These are phyloP conservation scores for Thrips palmi DNA, from an alignment of 1,140 invertebrate genomes.

Conservation along the genomic window DNA sequence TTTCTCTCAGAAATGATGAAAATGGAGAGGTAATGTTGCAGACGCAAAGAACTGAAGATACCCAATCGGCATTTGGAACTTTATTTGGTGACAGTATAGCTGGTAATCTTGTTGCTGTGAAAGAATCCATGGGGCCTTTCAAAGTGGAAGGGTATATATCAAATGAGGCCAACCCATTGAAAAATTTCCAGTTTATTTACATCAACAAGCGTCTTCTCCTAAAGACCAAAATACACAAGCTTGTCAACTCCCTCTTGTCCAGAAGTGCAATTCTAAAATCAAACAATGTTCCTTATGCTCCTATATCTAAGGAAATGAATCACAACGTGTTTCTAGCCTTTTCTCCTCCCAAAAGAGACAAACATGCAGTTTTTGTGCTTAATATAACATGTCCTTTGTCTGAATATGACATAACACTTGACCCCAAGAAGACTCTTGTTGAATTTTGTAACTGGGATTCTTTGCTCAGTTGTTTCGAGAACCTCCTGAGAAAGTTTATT, in stretches of 20 bases:
- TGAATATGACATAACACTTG: slow-evolving; percentile 34
- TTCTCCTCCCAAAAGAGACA: slow-evolving; percentile 20
- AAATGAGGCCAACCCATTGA: slow-evolving; percentile 24
- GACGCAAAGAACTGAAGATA: slow-evolving; percentile 29
- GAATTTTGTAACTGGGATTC: slow-evolving; percentile 39
- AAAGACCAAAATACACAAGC: slow-evolving; percentile 30
- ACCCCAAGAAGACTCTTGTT: slow-evolving; percentile 29
- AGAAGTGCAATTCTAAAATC: slow-evolving; percentile 16
- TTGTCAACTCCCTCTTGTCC: slow-evolving; percentile 26
- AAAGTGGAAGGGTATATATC: slow-evolving; percentile 32
- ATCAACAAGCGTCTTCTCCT: slow-evolving; percentile 37
- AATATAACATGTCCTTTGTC: slow-evolving; percentile 35
- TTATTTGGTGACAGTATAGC: slow-evolving; percentile 28
- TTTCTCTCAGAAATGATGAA: slow-evolving; percentile 39
- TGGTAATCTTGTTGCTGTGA: too few species aligned
- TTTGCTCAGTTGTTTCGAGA: slow-evolving; percentile 30
- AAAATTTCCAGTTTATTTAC: slow-evolving; percentile 37
- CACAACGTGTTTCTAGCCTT: slow-evolving; percentile 13
- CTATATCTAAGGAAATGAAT: too few species aligned
- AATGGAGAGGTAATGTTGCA: slow-evolving; percentile 32
- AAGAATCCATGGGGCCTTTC: too few species aligned
- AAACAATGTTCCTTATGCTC: slow-evolving; percentile 10
- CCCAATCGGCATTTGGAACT: slow-evolving; percentile 28
- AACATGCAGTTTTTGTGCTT: slow-evolving; percentile 33
- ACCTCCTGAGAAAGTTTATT: too few species aligned